Evolutionary conservation across 1,140 invertebrate genomes (phyloP), one percentile per base, ranked within the genome.

Genomic region (Drosophila fuyamai): DNA sequence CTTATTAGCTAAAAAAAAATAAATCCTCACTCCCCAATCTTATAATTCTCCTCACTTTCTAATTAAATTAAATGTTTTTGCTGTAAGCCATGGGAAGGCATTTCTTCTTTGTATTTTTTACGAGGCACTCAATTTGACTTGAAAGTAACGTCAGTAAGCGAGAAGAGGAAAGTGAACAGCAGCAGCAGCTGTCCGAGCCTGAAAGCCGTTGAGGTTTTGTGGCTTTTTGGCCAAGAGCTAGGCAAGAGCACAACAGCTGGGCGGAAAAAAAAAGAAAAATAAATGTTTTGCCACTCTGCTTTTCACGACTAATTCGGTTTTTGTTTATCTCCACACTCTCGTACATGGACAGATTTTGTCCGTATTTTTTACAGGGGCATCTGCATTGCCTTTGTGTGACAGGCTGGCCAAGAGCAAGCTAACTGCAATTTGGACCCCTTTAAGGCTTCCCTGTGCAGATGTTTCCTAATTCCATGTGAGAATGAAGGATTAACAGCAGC

Each of bases 211-310:
- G 79, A 82, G 74, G 79, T 76, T 73, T 83, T 83, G 76, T 76
- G 83, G 84, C 76, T 82, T 76, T 81, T 66, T 62, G 59, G 47
- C 46, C 73, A 66, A 58, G 35, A 58, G 66, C 43, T 57, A 41
- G 40, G 40, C 38, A 62, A 48, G 51, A 61, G 70, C 67, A 56
- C 48, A 71, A 35, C 59, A 63, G 60, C 60, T 41, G 43, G 16
- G 18, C 1, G 14, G 36, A 41, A 73, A 74, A 57, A 16, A 55
- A 40, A 57, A 23, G 44, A 66, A 78, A 72, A 73, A 78, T 47
- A 77, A 88, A 89, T 88, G 74, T 88, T 89, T 88, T 88, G 79
- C 67, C 84, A 89, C 84, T 88, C 86, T 88, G 83, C 76, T 79
- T 79, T 86, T 83, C 50, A 70, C 72, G 84, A 89, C 83, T 89